A percentile compares a stretch with the other conserved stretches of the same genome.
These are phyloP conservation scores for Metacarcinus magister DNA, from an alignment of 2,888 invertebrate species.

Conservation along the genomic window DNA sequence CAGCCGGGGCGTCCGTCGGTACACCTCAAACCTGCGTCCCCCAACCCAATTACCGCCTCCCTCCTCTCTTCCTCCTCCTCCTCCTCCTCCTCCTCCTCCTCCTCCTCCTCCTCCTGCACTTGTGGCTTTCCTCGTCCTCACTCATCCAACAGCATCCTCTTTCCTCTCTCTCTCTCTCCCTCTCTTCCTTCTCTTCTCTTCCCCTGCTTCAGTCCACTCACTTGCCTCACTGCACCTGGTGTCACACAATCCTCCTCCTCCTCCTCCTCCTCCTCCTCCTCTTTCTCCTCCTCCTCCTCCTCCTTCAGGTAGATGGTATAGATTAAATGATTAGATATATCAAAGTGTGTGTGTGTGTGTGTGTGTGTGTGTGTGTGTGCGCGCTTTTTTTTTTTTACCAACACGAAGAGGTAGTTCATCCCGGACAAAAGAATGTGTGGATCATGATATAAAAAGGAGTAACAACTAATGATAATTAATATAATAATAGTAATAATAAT, in stretches of 20 bases:
- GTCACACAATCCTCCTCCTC: background rate
- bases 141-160: too few relatives aligned
- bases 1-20: background rate
- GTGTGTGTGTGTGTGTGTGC: background rate
- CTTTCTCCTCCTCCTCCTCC: background rate
- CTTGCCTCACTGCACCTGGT: background rate
- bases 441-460: too few relatives aligned
- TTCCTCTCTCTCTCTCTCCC: too few relatives aligned
- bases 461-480: too few relatives aligned
- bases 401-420: background rate
- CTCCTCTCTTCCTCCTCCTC: background rate
- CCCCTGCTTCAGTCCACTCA: background rate
- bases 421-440: too few relatives aligned
- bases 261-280: background rate
- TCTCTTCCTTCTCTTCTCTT: background rate
- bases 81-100: background rate
- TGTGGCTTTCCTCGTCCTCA: too few relatives aligned
- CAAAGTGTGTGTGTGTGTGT: slow-evolving; percentile 31
- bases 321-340: background rate
- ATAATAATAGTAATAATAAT: too few relatives aligned
- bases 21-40: background rate
- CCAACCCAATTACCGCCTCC: background rate
- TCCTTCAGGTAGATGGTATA: background rate
- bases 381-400: background rate
- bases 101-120: background rate